These are phyloP conservation scores for Diplosoma virens DNA, from an alignment of 23 tunicate genomes.

Conservation along the genomic window DNA sequence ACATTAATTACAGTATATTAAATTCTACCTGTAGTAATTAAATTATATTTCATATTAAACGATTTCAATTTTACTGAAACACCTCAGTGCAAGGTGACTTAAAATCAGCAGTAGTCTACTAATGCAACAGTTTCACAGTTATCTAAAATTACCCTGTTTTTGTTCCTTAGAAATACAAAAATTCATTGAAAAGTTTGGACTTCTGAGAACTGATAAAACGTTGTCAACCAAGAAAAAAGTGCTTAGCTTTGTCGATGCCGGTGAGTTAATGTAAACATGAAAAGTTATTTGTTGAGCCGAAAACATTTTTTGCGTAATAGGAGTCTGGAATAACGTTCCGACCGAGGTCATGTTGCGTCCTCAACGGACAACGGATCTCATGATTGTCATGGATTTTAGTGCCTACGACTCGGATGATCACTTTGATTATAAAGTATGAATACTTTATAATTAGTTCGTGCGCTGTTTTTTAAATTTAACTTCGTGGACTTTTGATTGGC, in stretches of 20 bases:
- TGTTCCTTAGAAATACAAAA: background rate
- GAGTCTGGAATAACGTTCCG: conserved; percentile 43
- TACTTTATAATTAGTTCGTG: too few species aligned
- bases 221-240: conserved; percentile 20
- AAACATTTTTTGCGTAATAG: background rate
- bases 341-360: conserved; percentile 48
- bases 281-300: too few species aligned
- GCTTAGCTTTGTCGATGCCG: conserved; percentile 27
- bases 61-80: too few species aligned
- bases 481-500: too few species aligned
- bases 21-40: too few species aligned
- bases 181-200: background rate
- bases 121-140: too few species aligned
- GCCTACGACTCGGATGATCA: conserved; percentile 25
- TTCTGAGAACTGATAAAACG: background rate
- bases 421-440: conserved; percentile 27
- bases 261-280: too few species aligned
- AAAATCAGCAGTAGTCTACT: too few species aligned
- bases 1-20: too few species aligned
- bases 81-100: too few species aligned
- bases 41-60: too few species aligned
- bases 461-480: too few species aligned
- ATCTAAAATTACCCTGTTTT: background rate
- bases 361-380: conserved; percentile 35
- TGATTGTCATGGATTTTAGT: conserved; percentile 48